phyloP scores from a whole-genome alignment of 2,113 vertebrate genomes.

The cat (Felis catus) region DNA sequence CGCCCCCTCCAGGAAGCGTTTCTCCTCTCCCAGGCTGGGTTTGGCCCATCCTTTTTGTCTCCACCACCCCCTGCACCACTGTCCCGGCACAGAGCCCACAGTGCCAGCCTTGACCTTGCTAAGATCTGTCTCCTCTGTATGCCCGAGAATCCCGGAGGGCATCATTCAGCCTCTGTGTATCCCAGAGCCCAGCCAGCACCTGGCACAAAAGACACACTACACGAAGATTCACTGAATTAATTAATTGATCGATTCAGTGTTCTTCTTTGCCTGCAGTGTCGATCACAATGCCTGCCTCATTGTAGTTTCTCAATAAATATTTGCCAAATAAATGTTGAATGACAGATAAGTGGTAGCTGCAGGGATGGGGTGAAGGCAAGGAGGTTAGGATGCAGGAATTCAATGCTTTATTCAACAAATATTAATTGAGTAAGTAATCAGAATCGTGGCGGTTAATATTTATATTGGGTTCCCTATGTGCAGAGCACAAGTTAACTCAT shows the following conservation, averaged over 20 bases:
- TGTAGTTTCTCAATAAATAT: constrained; percentile 66
- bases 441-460: constrained; percentile 37
- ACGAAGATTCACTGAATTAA: constrained; percentile 19
- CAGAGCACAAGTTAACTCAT: constrained; percentile 28
- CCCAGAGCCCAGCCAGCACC: neutral
- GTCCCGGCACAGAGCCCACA: neutral
- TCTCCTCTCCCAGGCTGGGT: neutral
- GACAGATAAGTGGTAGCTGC: constrained; percentile 43
- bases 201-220: neutral
- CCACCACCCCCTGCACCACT: neutral
- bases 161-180: neutral
- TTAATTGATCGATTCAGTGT: constrained; percentile 61
- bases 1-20: neutral
- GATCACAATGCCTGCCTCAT: constrained; percentile 16
- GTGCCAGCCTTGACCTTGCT: neutral
- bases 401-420: constrained; percentile 58
- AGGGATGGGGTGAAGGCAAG: neutral
- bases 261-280: constrained; percentile 53
- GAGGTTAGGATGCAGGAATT: constrained; percentile 48
- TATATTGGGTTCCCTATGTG: constrained; percentile 35
- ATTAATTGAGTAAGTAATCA: constrained; percentile 67
- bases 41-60: neutral
- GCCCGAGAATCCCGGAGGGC: neutral
- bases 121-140: neutral
- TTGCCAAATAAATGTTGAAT: constrained; percentile 68